A percentile compares a stretch with the other conserved stretches of the same genome.
Conservation (phyloP, 2,888 invertebrate species). For the Ptilodon capucinus region DNA sequence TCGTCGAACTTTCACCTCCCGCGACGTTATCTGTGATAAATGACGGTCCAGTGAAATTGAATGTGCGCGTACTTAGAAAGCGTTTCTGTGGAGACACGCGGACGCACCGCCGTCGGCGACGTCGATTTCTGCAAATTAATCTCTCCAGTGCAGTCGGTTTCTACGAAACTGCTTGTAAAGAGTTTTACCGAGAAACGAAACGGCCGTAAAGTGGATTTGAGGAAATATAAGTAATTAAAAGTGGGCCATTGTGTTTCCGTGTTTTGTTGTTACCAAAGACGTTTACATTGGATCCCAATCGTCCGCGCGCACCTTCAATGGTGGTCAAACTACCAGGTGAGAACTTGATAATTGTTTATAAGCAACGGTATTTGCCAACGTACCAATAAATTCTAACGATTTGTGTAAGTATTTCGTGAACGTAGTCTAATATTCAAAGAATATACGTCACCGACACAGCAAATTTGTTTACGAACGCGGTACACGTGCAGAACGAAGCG, state of each 20-base stretch:
- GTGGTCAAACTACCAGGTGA: slow-evolving; percentile 81
- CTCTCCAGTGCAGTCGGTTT: slow-evolving; percentile 75
- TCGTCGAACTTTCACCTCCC: slow-evolving; percentile 77
- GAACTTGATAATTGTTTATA: slow-evolving; percentile 17
- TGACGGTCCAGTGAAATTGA: slow-evolving; percentile 73
- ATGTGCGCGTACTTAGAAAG: slow-evolving; percentile 75
- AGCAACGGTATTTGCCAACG: neutral
- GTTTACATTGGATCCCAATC: slow-evolving; percentile 81
- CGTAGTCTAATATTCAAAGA: slow-evolving; percentile 12
- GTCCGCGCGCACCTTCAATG: slow-evolving; percentile 74
- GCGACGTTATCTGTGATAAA: slow-evolving; percentile 77
- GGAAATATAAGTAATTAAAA: slow-evolving; percentile 76
- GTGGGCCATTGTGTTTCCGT: slow-evolving; percentile 77
- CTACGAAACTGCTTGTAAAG: slow-evolving; percentile 79
- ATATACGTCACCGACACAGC: slow-evolving; percentile 18
- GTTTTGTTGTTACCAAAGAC: slow-evolving; percentile 64
- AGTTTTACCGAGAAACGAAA: slow-evolving; percentile 78
- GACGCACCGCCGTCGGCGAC: slow-evolving; percentile 57
- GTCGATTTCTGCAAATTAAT: slow-evolving; percentile 78
- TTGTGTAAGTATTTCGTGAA: neutral
- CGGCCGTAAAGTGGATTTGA: slow-evolving; percentile 79
- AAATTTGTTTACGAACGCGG: slow-evolving; percentile 39
- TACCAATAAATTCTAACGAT: slow-evolving; percentile 5
- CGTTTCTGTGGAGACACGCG: slow-evolving; percentile 65
- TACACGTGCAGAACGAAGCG: slow-evolving; percentile 35